A percentile compares a stretch with the other conserved stretches of the same genome.
Conservation (phyloP, 2,888 invertebrate species). For the Alloplasta piceator region DNA sequence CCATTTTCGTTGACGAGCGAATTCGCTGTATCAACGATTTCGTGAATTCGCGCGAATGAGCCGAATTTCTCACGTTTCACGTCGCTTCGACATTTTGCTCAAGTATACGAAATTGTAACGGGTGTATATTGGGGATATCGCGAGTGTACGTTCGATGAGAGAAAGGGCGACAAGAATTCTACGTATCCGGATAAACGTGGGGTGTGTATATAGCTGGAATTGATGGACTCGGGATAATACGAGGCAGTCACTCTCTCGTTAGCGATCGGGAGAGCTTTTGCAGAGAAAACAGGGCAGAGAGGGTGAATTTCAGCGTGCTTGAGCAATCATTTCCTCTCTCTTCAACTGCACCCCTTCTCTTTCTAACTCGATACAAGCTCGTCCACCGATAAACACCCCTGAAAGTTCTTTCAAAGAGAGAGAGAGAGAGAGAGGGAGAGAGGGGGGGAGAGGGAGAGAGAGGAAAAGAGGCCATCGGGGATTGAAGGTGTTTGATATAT, state of each 20-base stretch:
- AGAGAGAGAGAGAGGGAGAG: no score
- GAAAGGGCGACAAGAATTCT: constrained; percentile 33
- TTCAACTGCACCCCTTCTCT: neutral
- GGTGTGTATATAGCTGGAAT: constrained; percentile 73
- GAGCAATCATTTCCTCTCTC: constrained; percentile 55
- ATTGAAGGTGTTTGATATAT: constrained; percentile 77
- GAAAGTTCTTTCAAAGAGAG: no score
- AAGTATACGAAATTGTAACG: constrained; percentile 10
- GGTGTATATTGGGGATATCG: constrained; percentile 63
- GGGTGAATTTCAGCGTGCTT: constrained; percentile 49
- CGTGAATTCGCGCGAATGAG: constrained; percentile 11
- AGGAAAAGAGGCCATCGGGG: constrained; percentile 24
- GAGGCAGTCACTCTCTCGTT: constrained; percentile 71
- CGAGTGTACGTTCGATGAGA: constrained; percentile 58
- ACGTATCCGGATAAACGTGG: constrained; percentile 47
- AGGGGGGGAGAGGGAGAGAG: neutral
- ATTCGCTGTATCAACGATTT: constrained; percentile 17
- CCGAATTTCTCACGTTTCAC: neutral
- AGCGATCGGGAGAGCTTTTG: constrained; percentile 60
- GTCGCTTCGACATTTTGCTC: neutral
- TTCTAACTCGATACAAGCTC: neutral
- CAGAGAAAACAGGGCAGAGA: constrained; percentile 25
- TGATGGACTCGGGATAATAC: constrained; percentile 74
- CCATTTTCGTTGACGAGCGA: neutral
- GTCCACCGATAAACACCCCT: constrained; percentile 15